Evolutionary conservation across 2,888 invertebrate genomes (phyloP).

Genomic region (Drosophila nr. perissopoda): DNA sequence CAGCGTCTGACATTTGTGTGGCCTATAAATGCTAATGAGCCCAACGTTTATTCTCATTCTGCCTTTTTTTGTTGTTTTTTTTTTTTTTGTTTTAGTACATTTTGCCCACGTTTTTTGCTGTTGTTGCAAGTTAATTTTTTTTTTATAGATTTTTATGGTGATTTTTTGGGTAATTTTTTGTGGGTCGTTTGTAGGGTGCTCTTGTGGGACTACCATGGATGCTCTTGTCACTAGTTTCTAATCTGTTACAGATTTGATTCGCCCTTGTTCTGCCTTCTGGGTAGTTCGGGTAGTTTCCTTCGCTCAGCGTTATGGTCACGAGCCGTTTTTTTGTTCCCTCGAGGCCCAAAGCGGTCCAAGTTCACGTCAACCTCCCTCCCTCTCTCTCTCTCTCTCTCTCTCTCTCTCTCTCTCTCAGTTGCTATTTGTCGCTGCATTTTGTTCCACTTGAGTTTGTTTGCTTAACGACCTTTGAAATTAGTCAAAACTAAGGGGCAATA

Average conservation of each 20-base stretch:
- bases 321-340: constrained; percentile 41
- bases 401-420: background rate
- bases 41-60: constrained; percentile 37
- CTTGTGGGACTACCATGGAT: constrained; percentile 23
- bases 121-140: constrained; percentile 46
- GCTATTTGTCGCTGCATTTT: constrained; percentile 64
- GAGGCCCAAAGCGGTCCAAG: constrained; percentile 38
- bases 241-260: constrained; percentile 33
- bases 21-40: constrained; percentile 78
- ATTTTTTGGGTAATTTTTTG: constrained; percentile 73
- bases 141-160: constrained; percentile 75
- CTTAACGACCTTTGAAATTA: constrained; percentile 84
- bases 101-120: constrained; percentile 41
- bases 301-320: constrained; percentile 59
- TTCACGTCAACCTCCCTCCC: constrained; percentile 17
- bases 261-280: constrained; percentile 20
- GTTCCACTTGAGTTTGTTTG: constrained; percentile 84
- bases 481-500: constrained; percentile 76
- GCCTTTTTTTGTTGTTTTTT: background rate
- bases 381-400: background rate
- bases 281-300: constrained; percentile 47
- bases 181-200: constrained; percentile 55
- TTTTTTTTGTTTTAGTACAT: constrained; percentile 18
- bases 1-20: constrained; percentile 63
- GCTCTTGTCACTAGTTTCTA: constrained; percentile 6